Evolutionary conservation across 2,888 invertebrate species (phyloP).

Genomic region (Cheilosia soror): DNA sequence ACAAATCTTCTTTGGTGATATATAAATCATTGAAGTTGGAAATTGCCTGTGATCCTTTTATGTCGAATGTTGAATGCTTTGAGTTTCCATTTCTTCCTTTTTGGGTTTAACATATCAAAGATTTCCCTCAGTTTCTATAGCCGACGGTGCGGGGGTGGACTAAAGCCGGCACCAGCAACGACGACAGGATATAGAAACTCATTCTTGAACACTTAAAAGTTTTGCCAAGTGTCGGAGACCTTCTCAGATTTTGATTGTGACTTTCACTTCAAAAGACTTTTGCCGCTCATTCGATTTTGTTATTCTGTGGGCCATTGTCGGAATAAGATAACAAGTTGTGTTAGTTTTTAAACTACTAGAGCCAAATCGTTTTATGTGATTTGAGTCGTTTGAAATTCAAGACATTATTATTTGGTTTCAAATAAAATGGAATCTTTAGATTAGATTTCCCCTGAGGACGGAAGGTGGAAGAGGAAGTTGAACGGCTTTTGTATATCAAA

Average conservation of each 20-base stretch:
- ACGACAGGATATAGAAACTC: slow-evolving; percentile 46
- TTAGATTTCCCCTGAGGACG: slow-evolving; percentile 9
- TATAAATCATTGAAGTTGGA: slow-evolving; percentile 74
- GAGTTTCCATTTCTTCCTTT: slow-evolving; percentile 45
- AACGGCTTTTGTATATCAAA: too few relatives aligned
- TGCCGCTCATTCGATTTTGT: slow-evolving; percentile 58
- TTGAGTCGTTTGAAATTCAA: slow-evolving; percentile 24
- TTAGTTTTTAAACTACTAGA: slow-evolving; percentile 52
- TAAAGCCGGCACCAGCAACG: slow-evolving; percentile 11
- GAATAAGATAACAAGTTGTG: slow-evolving; percentile 69
- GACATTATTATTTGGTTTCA: slow-evolving; percentile 30
- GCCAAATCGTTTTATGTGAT: slow-evolving; percentile 63
- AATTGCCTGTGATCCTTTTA: slow-evolving; percentile 72
- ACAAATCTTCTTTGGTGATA: slow-evolving; percentile 68
- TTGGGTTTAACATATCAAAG: slow-evolving; percentile 73
- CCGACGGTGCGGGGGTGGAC: neutral
- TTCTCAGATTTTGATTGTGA: slow-evolving; percentile 70
- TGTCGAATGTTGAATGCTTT: slow-evolving; percentile 64
- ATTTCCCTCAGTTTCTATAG: slow-evolving; percentile 37
- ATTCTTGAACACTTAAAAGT: slow-evolving; percentile 66
- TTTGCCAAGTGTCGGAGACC: slow-evolving; percentile 45
- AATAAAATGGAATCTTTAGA: neutral
- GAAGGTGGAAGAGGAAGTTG: too few relatives aligned
- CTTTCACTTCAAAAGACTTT: slow-evolving; percentile 62
- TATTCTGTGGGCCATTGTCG: slow-evolving; percentile 57